Base-by-base conservation (phyloP, 1,140 invertebrate species). In the Apis laboriosa region DNA sequence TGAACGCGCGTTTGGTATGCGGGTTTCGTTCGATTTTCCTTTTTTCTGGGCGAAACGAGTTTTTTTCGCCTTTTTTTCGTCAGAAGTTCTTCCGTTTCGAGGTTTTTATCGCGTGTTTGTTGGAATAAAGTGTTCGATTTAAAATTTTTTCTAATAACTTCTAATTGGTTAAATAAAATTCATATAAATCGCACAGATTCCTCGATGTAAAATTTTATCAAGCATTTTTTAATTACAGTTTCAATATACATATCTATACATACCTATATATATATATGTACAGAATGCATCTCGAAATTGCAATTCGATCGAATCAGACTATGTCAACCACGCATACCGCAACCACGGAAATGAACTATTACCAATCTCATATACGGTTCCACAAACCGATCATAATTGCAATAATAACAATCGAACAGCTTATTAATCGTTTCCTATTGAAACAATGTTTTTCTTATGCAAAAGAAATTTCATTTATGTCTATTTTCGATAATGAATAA, bases 271-370 rank as follows among this genome's bases (percentile, higher is more conserved):
- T 43, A 43, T 43, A 7, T 43, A 43, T n/a, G 55, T 4, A 13
- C 24, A 66, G 17, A 56, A 9, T 53, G 24, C 13, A 24, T 60
- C 56, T 21, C 4, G 34, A 82, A 74, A 85, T 86, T 86, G 78
- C 60, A 24, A 19, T 86, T 77, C 77, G 70, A 86, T 85, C 67
- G 76, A n/a, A 77, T 61, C 49, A 34, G 56, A 58, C 83, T 19
- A 61, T 56, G 8, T 56, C 21, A 55, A 82, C 60, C 56, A 43
- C 73, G 60, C 43, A n/a, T n/a, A n/a, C 56, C 77, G 28, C 51
- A 68, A 49, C n/a, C 21, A 58, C 64, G 73, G 79, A 81, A 73
- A 77, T 80, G 73, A 81, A 66, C 83, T 77, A 81, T 72, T 55
- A 55, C 60, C 21, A 17, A 51, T 19, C 60, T 55, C 68, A 55